Conservation (phyloP, 2,797 vertebrate species). For the Anolis apletophallus region DNA sequence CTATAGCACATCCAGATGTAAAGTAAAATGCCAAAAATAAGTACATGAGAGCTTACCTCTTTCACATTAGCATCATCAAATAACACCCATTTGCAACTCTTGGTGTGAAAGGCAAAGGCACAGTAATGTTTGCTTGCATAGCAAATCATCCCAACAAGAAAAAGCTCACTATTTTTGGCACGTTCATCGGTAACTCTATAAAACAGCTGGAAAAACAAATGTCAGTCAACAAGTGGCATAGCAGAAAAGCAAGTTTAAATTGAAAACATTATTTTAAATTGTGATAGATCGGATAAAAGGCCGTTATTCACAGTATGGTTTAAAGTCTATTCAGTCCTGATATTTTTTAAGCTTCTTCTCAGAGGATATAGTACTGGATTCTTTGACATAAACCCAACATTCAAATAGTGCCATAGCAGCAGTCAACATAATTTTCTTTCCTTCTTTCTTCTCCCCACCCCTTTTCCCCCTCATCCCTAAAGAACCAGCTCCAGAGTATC, state of each 20-base stretch:
- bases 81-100: slow-evolving; percentile 96
- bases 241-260: background rate
- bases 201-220: slow-evolving; percentile 85
- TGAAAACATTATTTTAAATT: background rate
- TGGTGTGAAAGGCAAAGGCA: slow-evolving; percentile 96
- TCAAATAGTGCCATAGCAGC: too few species aligned
- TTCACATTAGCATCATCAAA: slow-evolving; percentile 99
- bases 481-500: too few species aligned
- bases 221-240: background rate
- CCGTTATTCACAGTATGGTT: background rate
- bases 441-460: too few species aligned
- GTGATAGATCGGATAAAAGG: background rate
- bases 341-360: background rate
- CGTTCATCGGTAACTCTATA: slow-evolving; percentile 95
- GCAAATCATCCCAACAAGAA: slow-evolving; percentile 96
- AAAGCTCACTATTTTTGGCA: slow-evolving; percentile 91
- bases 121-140: slow-evolving; percentile 96
- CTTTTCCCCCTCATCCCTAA: too few species aligned
- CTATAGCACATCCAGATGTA: background rate
- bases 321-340: background rate
- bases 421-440: background rate
- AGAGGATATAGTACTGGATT: background rate
- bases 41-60: slow-evolving; percentile 82
- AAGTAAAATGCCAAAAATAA: background rate
- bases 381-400: background rate